Percentiles rank a stretch among this genome's conserved stretches.
Evolutionary conservation across 1,140 invertebrate species (phyloP).

Genomic region (Metopolophium dirhodum): DNA sequence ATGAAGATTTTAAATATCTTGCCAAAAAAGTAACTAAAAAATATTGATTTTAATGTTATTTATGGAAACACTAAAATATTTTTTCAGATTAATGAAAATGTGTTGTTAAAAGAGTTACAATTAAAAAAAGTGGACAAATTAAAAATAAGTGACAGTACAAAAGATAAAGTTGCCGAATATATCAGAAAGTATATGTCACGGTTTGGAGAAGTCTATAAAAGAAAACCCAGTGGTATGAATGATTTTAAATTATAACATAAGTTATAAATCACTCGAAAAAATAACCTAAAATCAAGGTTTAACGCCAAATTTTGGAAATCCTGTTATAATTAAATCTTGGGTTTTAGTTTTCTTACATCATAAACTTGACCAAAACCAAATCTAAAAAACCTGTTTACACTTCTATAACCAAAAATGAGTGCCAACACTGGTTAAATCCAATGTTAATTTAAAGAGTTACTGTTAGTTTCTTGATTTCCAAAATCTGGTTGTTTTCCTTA

Average conservation of each 20-base stretch:
- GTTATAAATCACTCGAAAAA: neutral
- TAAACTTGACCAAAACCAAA: neutral
- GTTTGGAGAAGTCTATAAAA: constrained; percentile 71
- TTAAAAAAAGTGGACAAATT: constrained; percentile 86
- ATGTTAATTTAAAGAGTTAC: neutral
- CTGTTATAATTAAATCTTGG: too few species aligned
- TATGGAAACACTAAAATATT: neutral
- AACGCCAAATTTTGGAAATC: neutral
- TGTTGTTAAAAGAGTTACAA: constrained; percentile 93
- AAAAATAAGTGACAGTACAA: constrained; percentile 90
- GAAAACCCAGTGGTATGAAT: constrained; percentile 34
- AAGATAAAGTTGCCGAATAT: constrained; percentile 92
- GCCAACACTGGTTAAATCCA: neutral
- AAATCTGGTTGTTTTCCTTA: too few species aligned
- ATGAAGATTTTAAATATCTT: constrained; percentile 51
- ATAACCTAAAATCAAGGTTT: neutral
- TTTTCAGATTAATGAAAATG: constrained; percentile 51
- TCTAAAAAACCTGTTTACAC: neutral
- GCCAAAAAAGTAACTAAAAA: constrained; percentile 45
- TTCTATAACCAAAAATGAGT: neutral
- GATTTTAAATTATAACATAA: neutral
- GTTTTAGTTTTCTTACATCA: too few species aligned
- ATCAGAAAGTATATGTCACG: constrained; percentile 96
- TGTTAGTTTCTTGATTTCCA: too few species aligned
- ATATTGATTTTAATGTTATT: neutral